Conservation (phyloP, 64 coral and sea anemone species). For the Actinia equina region DNA sequence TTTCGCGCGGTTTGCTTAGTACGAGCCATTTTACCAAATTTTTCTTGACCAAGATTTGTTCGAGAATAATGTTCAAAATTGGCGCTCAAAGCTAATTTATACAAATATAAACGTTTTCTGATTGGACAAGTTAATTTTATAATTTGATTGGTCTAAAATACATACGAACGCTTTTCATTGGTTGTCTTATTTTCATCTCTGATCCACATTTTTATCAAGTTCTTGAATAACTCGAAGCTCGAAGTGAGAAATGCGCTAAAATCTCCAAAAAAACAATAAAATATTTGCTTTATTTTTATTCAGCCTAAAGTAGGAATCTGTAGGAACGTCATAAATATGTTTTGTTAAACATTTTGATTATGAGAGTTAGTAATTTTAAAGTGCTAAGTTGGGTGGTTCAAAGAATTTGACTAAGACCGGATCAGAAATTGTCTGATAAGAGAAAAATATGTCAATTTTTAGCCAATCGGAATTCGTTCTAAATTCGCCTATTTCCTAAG, state of each 20-base stretch:
- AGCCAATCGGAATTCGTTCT: not conserved
- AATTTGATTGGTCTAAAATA: not conserved
- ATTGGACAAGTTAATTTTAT: not conserved
- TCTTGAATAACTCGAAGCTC: not conserved
- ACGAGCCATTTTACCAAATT: slow-evolving; percentile 31
- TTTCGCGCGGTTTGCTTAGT: slow-evolving; percentile 70
- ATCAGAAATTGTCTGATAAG: not conserved
- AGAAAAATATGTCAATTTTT: not conserved
- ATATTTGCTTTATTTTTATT: not conserved
- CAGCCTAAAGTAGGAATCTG: no score
- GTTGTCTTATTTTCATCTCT: not conserved
- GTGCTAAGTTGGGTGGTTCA: not conserved
- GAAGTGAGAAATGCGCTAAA: not conserved
- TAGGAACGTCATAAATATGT: not conserved
- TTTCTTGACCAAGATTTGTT: not conserved
- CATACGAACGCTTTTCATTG: not conserved
- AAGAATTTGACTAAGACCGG: not conserved
- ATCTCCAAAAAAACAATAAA: not conserved
- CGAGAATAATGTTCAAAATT: not conserved
- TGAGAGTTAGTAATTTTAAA: not conserved
- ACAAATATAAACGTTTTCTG: not conserved
- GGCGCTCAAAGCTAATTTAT: not conserved
- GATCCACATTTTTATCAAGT: not conserved
- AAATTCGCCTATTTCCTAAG: not conserved
- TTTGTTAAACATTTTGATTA: not conserved